Percentiles rank a stretch among this genome's conserved stretches.
Evolutionary conservation across 2,888 invertebrate genomes (phyloP).

Genomic region (Polymixis flavicincta): DNA sequence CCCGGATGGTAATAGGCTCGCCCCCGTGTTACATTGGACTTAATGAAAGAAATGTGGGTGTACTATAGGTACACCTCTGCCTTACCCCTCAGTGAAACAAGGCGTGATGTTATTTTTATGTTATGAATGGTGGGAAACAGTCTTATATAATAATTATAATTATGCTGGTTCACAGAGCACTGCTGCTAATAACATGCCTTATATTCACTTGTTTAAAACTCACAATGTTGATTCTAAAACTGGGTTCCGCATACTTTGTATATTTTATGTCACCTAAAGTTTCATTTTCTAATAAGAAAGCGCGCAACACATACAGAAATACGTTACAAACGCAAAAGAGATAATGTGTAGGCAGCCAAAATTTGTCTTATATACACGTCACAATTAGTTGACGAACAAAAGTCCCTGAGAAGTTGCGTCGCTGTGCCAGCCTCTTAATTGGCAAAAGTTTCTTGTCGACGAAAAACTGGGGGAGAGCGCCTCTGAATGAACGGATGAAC

Average conservation of each 20-base stretch:
- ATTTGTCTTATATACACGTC: constrained; percentile 74
- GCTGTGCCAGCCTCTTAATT: constrained; percentile 77
- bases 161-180: background rate
- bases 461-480: constrained; percentile 74
- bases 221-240: constrained; percentile 43
- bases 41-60: too few species aligned
- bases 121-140: too few species aligned
- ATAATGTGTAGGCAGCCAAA: constrained; percentile 75
- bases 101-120: too few species aligned
- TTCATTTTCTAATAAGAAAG: constrained; percentile 51
- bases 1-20: too few species aligned
- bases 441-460: constrained; percentile 78
- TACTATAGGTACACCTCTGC: too few species aligned
- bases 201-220: constrained; percentile 1
- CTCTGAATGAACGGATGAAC: constrained; percentile 78
- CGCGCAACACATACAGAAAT: constrained; percentile 55
- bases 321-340: constrained; percentile 63
- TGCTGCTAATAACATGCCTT: constrained; percentile 1
- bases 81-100: too few species aligned
- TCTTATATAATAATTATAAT: too few species aligned
- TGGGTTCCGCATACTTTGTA: constrained; percentile 20
- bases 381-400: constrained; percentile 78
- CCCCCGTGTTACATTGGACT: too few species aligned
- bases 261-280: constrained; percentile 48
- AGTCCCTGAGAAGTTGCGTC: constrained; percentile 76